A percentile compares a stretch with the other conserved stretches of the same genome.
phyloP scores from a whole-genome alignment of 2,113 vertebrate species.

The Dascyllus trimaculatus region DNA sequence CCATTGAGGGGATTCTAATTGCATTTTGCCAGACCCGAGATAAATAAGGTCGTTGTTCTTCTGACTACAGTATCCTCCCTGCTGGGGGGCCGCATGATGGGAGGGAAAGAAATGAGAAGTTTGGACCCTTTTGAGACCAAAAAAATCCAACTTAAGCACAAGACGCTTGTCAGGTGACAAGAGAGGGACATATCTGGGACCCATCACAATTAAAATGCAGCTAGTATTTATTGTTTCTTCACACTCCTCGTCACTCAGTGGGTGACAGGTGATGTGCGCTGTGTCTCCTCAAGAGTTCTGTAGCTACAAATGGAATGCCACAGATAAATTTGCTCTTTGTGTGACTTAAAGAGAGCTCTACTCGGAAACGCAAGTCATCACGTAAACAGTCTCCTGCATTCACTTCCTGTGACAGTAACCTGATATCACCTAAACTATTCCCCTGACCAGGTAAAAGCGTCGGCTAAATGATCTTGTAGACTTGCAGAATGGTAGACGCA shows the following conservation, averaged over 20 bases:
- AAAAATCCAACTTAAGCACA: conserved; percentile 9
- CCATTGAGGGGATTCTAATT: conserved; percentile 84
- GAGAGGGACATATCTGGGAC: conserved; percentile 6
- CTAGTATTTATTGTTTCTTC: conserved; percentile 10
- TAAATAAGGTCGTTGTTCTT: conserved; percentile 85
- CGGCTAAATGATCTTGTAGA: too few species aligned
- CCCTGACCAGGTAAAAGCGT: too few species aligned
- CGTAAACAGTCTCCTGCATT: too few species aligned
- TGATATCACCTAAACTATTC: too few species aligned
- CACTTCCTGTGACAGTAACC: too few species aligned
- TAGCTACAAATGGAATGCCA: too few species aligned
- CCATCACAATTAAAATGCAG: background rate
- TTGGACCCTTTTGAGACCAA: conserved; percentile 23
- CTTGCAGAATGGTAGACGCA: too few species aligned
- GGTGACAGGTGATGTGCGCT: conserved; percentile 15
- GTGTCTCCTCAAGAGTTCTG: background rate
- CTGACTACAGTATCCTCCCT: conserved; percentile 73
- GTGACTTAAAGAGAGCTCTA: too few species aligned
- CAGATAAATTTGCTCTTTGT: too few species aligned
- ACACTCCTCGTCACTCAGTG: background rate
- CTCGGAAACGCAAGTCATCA: too few species aligned
- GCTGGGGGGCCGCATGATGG: conserved; percentile 32
- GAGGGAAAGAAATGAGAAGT: conserved; percentile 43
- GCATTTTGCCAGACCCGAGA: conserved; percentile 83
- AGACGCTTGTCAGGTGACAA: background rate